phyloP scores from a whole-genome alignment of 2,797 vertebrate genomes.

The Pachyuromys duprasi region DNA sequence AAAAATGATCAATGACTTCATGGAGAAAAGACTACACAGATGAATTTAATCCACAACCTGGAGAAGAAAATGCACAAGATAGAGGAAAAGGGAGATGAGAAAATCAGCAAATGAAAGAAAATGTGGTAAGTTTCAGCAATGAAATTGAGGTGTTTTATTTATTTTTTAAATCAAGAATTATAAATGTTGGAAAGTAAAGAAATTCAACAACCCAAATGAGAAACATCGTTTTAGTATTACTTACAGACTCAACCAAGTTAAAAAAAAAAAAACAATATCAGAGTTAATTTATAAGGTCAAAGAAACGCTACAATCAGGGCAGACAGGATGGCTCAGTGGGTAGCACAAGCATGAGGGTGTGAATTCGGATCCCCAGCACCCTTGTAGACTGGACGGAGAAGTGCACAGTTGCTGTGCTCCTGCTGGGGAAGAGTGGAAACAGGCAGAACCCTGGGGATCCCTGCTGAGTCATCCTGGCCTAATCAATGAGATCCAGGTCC shows the following conservation, averaged over 20 bases:
- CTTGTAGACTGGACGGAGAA: no score
- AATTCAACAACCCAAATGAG: neutral
- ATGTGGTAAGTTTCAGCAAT: neutral
- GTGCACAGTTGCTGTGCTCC: accelerated
- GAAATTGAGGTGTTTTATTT: neutral
- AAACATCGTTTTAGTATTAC: neutral
- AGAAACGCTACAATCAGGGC: neutral
- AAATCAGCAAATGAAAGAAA: neutral
- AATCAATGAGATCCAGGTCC: neutral
- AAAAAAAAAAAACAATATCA: neutral
- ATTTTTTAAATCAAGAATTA: neutral
- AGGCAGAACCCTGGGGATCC: neutral
- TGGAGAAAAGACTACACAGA: neutral
- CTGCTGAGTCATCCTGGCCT: neutral
- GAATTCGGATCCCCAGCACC: neutral
- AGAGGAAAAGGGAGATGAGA: neutral
- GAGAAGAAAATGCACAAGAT: neutral
- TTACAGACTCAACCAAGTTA: neutral
- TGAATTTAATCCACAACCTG: neutral
- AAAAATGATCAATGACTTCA: neutral
- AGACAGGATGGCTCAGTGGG: neutral
- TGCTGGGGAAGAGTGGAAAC: neutral
- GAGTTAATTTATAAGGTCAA: neutral
- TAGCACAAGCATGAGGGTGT: neutral
- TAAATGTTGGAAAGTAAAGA: neutral